phyloP scores from a whole-genome alignment of 2,888 invertebrate species.

The Ormyrus labotus region DNA sequence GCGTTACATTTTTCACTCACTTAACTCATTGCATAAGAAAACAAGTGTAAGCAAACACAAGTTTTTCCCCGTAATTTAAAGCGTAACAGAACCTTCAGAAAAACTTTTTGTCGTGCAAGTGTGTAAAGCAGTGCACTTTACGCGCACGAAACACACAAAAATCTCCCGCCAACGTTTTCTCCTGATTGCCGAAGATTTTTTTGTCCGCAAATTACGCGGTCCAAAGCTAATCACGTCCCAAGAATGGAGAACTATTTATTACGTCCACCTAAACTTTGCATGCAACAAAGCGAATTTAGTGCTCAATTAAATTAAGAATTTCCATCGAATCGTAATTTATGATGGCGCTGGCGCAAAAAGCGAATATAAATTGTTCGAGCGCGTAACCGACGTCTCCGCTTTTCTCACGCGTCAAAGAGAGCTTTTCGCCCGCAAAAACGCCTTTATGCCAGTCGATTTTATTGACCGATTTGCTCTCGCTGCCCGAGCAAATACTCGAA shows the following conservation, averaged over 20 bases:
- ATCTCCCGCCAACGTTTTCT: slow-evolving; percentile 3
- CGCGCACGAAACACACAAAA: background rate
- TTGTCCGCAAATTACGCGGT: slow-evolving; percentile 8
- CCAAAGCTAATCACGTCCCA: slow-evolving; percentile 13
- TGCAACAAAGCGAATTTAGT: slow-evolving; percentile 34
- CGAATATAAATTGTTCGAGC: slow-evolving; percentile 41
- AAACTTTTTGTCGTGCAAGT: too few species aligned
- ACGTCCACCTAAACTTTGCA: slow-evolving; percentile 22
- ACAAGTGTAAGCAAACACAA: background rate
- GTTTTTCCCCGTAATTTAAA: background rate
- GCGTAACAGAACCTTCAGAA: too few species aligned
- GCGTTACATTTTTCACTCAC: too few species aligned
- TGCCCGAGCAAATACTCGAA: slow-evolving; percentile 19
- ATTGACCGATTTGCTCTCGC: slow-evolving; percentile 31
- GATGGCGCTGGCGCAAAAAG: slow-evolving; percentile 19
- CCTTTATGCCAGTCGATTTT: slow-evolving; percentile 45
- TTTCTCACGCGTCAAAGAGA: slow-evolving; percentile 36
- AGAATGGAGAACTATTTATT: slow-evolving; percentile 12
- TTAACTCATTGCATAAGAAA: background rate
- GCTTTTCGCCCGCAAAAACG: slow-evolving; percentile 44
- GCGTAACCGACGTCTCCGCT: slow-evolving; percentile 28
- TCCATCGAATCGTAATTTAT: slow-evolving; percentile 32
- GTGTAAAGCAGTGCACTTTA: background rate
- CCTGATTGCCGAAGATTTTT: slow-evolving; percentile 25
- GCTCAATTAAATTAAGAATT: slow-evolving; percentile 49